Percentiles rank a stretch among this genome's conserved stretches.
These are phyloP conservation scores for Pocillopora verrucosa DNA, from an alignment of 64 coral and sea anemone genomes.

Conservation along the genomic window DNA sequence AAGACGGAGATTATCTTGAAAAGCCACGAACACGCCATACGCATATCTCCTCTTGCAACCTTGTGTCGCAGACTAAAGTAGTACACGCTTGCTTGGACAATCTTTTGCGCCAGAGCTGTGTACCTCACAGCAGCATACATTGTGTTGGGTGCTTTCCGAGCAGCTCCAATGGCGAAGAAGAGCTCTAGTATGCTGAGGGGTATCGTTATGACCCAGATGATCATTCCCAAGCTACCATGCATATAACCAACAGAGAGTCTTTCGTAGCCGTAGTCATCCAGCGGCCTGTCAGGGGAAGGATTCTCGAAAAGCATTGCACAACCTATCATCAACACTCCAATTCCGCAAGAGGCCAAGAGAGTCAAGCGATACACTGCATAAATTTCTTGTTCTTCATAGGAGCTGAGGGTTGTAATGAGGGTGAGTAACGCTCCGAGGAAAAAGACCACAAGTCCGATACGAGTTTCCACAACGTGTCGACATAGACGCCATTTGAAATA, in stretches of 20 bases:
- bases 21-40: slow-evolving; percentile 84
- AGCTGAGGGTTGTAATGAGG: slow-evolving; percentile 71
- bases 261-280: slow-evolving; percentile 26
- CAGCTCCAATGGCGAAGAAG: slow-evolving; percentile 78
- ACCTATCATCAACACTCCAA: slow-evolving; percentile 36
- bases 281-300: slow-evolving; percentile 13
- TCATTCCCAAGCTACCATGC: slow-evolving; percentile 68
- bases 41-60: slow-evolving; percentile 54
- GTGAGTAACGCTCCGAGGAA: slow-evolving; percentile 77
- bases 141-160: slow-evolving; percentile 30
- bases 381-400: slow-evolving; percentile 19
- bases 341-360: slow-evolving; percentile 26
- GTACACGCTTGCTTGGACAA: slow-evolving; percentile 69
- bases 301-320: slow-evolving; percentile 58
- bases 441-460: slow-evolving; percentile 66
- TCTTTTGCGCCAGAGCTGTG: slow-evolving; percentile 60
- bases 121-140: slow-evolving; percentile 57
- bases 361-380: slow-evolving; percentile 56
- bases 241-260: slow-evolving; percentile 59
- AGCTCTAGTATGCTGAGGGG: slow-evolving; percentile 69
- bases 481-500: slow-evolving; percentile 43
- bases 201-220: slow-evolving; percentile 76
- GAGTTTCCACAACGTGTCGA: slow-evolving; percentile 60
- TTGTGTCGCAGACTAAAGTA: slow-evolving; percentile 85
- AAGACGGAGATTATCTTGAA: slow-evolving; percentile 76